These are phyloP conservation scores for Heterotis niloticus DNA, from an alignment of 2,113 vertebrate species.

Conservation along the genomic window DNA sequence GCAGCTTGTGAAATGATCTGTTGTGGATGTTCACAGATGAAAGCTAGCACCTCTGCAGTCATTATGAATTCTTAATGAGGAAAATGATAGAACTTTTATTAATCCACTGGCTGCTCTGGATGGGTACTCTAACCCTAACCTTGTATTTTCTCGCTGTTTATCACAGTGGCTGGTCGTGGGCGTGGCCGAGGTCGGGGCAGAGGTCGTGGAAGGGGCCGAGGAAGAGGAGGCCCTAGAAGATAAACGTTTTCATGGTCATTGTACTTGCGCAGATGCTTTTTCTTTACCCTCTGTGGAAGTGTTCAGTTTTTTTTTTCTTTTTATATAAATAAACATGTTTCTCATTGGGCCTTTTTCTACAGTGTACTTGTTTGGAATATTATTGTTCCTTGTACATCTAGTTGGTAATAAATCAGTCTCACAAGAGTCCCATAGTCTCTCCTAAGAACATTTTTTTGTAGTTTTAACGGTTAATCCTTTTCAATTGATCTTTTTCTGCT, in stretches of 20 bases:
- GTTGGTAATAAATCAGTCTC: too few relatives aligned
- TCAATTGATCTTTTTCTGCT: not conserved
- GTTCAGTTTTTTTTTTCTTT: slow-evolving; percentile 13
- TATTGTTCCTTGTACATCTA: too few relatives aligned
- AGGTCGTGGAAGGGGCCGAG: slow-evolving; percentile 83
- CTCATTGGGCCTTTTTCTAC: not conserved
- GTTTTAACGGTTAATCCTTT: not conserved
- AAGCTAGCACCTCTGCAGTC: too few relatives aligned
- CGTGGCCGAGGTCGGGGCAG: slow-evolving; percentile 85
- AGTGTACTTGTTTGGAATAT: not conserved
- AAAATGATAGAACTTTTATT: too few relatives aligned
- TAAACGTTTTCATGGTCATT: slow-evolving; percentile 55
- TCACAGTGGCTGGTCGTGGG: slow-evolving; percentile 86
- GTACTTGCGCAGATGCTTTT: slow-evolving; percentile 49
- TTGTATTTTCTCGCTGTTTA: not conserved
- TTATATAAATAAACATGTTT: slow-evolving; percentile 10
- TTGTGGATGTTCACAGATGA: too few relatives aligned
- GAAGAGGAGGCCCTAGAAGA: slow-evolving; percentile 88
- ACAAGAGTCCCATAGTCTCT: not conserved
- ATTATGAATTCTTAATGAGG: too few relatives aligned
- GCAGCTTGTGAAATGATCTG: too few relatives aligned
- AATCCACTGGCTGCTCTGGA: too few relatives aligned
- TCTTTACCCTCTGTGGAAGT: slow-evolving; percentile 42
- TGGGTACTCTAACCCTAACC: too few relatives aligned
- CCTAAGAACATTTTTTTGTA: not conserved